Evolutionary conservation across 2,797 vertebrate genomes (phyloP), one percentile per base, ranked within the genome.

Genomic region (Ataeniobius toweri): DNA sequence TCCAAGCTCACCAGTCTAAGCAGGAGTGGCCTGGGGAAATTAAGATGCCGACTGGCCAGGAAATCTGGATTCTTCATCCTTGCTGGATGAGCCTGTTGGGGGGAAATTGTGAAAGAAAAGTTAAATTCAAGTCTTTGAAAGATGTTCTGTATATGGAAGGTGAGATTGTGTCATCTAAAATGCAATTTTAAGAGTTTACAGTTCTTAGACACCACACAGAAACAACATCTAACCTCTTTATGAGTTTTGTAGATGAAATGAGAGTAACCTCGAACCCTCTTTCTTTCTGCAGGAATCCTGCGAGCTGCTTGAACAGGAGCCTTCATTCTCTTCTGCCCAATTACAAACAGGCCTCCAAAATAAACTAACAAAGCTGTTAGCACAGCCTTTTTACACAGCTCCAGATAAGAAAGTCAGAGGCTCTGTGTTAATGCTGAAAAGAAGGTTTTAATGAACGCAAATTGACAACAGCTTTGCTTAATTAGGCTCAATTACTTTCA

Each of bases 1-100:
- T 96, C 95, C 0, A 16, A 59, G 59, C 90, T 86, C 82, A 96
- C 89, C 76, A 93, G 86, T 2, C 84, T 76, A 36, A 95, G 88
- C 56, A 94, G 68, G 22, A 94, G n/a, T 0, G 68, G 82, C 51
- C 65, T 86, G 46, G 92, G 90, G 20, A 84, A 80, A 71, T 50
- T 0, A 28, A 41, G 73, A 1, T 18, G 73, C 24, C 76, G 58
- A 46, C 69, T 24, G 20, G 8, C 1, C 77, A 90, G 69, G 73
- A 92, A 78, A 68, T 85, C 88, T 8, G 58, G 55, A 75, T 26
- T 76, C 58, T 71, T 80, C 56, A 16, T 78, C 46, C 69, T 65
- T 1, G n/a, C 55, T 2, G 28, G 68, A 51, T 12, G 0, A 51
- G 63, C 75, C 89, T 93, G 80, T 48, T 36, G 75, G 70, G 13